Evolutionary conservation across 2,888 invertebrate species (phyloP).

Genomic region (Seladonia tumulorum): DNA sequence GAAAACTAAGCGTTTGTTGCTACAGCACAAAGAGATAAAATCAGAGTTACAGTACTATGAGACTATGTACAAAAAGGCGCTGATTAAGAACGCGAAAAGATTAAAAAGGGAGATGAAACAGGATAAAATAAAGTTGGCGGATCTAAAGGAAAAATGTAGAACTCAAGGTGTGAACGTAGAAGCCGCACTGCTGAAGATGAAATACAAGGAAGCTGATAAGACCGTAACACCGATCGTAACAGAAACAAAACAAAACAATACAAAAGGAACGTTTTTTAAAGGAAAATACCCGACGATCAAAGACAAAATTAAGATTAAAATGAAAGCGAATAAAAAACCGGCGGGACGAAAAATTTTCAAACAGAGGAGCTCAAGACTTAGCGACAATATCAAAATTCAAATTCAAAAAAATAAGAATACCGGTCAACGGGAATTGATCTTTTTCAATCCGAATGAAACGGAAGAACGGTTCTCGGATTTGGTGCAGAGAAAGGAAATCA

Average conservation of each 20-base stretch:
- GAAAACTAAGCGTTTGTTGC: background rate
- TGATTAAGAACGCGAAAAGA: background rate
- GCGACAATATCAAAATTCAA: slow-evolving; percentile 19
- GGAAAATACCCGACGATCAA: background rate
- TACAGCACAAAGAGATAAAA: background rate
- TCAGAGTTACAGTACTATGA: slow-evolving; percentile 21
- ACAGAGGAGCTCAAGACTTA: background rate
- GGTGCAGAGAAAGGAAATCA: background rate
- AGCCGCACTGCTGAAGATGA: background rate
- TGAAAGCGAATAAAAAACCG: background rate
- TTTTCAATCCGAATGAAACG: background rate
- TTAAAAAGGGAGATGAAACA: background rate
- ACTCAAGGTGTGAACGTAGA: background rate
- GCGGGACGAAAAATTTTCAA: background rate
- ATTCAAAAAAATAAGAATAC: slow-evolving; percentile 13
- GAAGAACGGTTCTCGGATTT: background rate
- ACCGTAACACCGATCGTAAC: accelerated
- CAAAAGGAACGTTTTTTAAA: background rate
- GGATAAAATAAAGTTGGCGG: background rate
- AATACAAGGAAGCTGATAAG: accelerated
- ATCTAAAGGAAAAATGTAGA: background rate
- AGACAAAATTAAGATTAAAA: slow-evolving; percentile 25
- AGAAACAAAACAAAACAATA: accelerated
- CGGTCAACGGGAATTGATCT: background rate
- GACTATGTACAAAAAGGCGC: background rate